Evolutionary conservation across 2,797 vertebrate species (phyloP).

Genomic region (Naso thynnoides): DNA sequence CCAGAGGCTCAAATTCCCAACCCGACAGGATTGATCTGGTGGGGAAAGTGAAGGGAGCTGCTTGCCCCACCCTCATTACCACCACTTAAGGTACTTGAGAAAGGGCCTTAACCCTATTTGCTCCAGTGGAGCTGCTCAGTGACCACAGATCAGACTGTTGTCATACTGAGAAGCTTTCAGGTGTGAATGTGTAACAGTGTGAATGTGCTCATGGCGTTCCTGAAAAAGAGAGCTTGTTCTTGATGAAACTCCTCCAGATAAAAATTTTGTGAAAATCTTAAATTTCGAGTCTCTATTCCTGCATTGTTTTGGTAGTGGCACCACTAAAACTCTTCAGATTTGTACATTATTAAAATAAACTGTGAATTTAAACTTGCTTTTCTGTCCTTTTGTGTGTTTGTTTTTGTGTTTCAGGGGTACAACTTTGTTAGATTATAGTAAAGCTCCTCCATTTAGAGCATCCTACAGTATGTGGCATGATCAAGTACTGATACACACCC

Average conservation of each 20-base stretch:
- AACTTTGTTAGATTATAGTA: not conserved
- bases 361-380: not conserved
- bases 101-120: not conserved
- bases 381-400: not conserved
- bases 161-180: not conserved
- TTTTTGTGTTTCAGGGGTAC: not conserved
- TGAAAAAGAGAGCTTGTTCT: too few relatives aligned
- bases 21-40: too few relatives aligned
- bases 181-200: constrained; percentile 1
- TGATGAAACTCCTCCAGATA: too few relatives aligned
- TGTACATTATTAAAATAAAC: not conserved
- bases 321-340: not conserved
- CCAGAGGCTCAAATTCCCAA: too few relatives aligned
- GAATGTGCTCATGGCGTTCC: not conserved
- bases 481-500: not conserved
- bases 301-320: not conserved
- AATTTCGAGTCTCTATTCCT: not conserved
- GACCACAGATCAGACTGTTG: not conserved
- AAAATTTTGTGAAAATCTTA: too few relatives aligned
- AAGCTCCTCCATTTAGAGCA: not conserved
- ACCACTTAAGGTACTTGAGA: not conserved
- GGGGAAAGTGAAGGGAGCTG: not conserved
- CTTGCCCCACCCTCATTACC: too few relatives aligned
- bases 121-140: too few relatives aligned
- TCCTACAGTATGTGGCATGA: not conserved